A percentile compares a stretch with the other conserved stretches of the same genome.
Conservation (phyloP, 2,888 invertebrate genomes). For the Lithodes maja region DNA sequence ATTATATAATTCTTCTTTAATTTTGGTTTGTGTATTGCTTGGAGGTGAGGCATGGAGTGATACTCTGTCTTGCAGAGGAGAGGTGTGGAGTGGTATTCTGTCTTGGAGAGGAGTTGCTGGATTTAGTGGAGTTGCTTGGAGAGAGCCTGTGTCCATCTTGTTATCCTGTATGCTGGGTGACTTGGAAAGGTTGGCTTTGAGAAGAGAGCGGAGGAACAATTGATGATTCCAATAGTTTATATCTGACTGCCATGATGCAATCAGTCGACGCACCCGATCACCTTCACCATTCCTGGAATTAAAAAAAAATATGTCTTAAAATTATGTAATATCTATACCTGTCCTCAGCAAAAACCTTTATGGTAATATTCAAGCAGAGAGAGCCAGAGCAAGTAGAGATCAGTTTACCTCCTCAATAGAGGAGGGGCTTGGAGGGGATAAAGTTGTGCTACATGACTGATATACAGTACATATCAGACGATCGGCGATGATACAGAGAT, state of each 20-base stretch:
- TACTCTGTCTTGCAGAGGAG: not conserved
- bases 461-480: too few species aligned
- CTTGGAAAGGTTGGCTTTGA: not conserved
- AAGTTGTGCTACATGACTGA: too few species aligned
- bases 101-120: not conserved
- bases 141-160: too few species aligned
- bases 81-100: not conserved
- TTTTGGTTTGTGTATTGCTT: not conserved
- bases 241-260: conserved; percentile 34
- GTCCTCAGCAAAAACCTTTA: not conserved
- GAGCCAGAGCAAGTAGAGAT: too few species aligned
- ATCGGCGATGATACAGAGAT: too few species aligned
- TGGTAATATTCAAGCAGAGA: too few species aligned
- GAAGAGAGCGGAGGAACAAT: not conserved
- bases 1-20: not conserved
- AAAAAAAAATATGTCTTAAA: not conserved
- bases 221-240: conserved; percentile 30
- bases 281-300: conserved; percentile 33
- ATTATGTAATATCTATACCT: not conserved
- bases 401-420: too few species aligned
- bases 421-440: too few species aligned
- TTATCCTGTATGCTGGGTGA: not conserved
- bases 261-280: not conserved
- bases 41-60: not conserved
- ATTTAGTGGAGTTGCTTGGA: too few species aligned